Conservation (phyloP, 2,113 vertebrate species). For the Ellobius talpinus region DNA sequence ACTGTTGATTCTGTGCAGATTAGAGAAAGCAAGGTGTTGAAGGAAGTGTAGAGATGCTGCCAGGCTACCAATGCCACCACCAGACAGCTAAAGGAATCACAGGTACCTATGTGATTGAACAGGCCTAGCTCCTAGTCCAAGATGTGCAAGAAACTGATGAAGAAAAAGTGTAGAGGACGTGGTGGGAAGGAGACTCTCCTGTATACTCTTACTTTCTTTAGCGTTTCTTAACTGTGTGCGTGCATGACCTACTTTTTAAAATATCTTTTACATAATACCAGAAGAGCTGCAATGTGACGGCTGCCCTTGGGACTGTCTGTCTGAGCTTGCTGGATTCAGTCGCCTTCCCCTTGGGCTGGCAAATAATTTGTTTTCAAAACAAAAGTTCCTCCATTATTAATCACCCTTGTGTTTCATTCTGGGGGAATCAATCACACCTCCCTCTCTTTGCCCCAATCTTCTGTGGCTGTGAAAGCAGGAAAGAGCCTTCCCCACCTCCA, state of each 20-base stretch:
- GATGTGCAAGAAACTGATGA: not conserved
- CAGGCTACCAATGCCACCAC: not conserved
- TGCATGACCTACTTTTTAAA: slow-evolving; percentile 6
- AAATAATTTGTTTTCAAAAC: slow-evolving; percentile 67
- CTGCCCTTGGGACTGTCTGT: slow-evolving; percentile 1
- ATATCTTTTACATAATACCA: not conserved
- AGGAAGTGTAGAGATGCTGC: not conserved
- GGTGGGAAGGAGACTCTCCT: not conserved
- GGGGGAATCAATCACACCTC: not conserved
- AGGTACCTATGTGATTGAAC: not conserved
- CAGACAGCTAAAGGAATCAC: not conserved
- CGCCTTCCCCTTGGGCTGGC: not conserved
- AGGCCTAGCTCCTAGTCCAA: not conserved
- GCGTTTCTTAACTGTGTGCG: not conserved
- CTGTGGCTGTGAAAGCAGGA: not conserved
- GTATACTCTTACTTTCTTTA: not conserved
- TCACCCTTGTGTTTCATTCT: not conserved
- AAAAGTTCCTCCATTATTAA: slow-evolving; percentile 43
- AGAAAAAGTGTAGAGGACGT: not conserved
- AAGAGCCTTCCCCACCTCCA: too few relatives aligned
- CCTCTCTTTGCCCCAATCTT: not conserved
- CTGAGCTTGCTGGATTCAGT: slow-evolving; percentile 40
- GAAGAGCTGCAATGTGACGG: not conserved
- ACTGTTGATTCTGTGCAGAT: not conserved
- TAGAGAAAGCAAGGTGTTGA: not conserved